Base-by-base conservation (phyloP, 1,140 invertebrate genomes). In the Papilio dardanus region DNA sequence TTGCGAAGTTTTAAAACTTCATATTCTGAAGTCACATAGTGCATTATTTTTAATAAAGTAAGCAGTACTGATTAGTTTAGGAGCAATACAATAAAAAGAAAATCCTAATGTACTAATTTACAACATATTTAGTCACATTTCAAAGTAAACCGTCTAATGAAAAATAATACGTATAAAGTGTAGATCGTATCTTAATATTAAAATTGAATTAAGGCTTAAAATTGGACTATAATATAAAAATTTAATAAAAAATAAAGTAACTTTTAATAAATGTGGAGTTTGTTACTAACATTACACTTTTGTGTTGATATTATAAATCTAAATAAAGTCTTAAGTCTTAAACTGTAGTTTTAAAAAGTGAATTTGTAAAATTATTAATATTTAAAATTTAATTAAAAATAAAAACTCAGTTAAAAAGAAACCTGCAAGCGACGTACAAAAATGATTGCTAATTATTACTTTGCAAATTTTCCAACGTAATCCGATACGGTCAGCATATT, bases 391-490 rank as follows among this genome's bases (percentile, higher is more conserved):
- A 10, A 37, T 37, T 37, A 37, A 37, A 37, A 28, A 28, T 62
- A 24, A 21, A 30, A 62, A 30, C 24, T 62, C 54, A 28, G 24
- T 4, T 62, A 14, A 62, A 62, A 62, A 40, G 67, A 69, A 68
- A 68, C 19, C 33, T 42, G 35, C 33, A 37, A 21, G 19, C 33
- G 21, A 5, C 35, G 31, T 7, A 40, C 28, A 40, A 69, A 69
- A 69, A 69, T 69, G 31, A 69, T 69, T 69, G 33, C 67, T 69
- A 69, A 69, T 69, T 69, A 69, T 69, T 69, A 69, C 67, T 69
- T 69, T 40, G 67, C 42, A 69, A 69, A 69, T 37, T 69, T 69
- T 24, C 35, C 33, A 12, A 2, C 31, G 2, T 69, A 69, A 69
- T 69, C 67, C 67, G 28, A 69, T 69, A 69, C 31, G 31, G 67